Evolutionary conservation across 2,888 invertebrate genomes (phyloP).

Genomic region (Steinernema carpocapsae): DNA sequence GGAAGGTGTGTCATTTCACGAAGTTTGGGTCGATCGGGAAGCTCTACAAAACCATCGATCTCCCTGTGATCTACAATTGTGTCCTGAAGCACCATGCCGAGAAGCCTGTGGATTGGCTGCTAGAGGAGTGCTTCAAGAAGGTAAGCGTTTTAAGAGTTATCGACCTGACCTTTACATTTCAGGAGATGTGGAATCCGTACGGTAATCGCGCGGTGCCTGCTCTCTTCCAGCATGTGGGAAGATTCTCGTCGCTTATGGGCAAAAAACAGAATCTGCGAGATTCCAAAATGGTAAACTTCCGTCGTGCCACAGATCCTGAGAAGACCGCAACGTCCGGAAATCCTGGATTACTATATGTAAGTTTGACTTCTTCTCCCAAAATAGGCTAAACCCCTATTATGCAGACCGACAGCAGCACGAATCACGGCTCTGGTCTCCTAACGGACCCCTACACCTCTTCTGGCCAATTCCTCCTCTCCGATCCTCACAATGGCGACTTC

Average conservation of each 20-base stretch:
- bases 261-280: constrained; percentile 94
- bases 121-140: constrained; percentile 71
- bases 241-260: constrained; percentile 90
- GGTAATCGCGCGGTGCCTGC: constrained; percentile 80
- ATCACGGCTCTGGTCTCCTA: not conserved
- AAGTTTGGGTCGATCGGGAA: constrained; percentile 87
- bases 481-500: constrained; percentile 4
- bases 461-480: not conserved
- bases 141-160: too few species aligned
- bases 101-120: constrained; percentile 94
- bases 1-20: constrained; percentile 92
- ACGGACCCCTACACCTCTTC: constrained; percentile 21
- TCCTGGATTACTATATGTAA: not conserved
- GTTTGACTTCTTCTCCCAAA: not conserved
- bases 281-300: constrained; percentile 52
- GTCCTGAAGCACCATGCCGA: constrained; percentile 92
- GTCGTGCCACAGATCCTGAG: not conserved
- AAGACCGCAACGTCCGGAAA: not conserved
- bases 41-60: constrained; percentile 85
- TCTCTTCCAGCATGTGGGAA: constrained; percentile 92
- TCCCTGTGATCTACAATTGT: constrained; percentile 86
- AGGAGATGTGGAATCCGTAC: constrained; percentile 65
- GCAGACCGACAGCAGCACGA: constrained; percentile 9
- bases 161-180: too few species aligned
- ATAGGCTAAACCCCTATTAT: not conserved